Conservation (phyloP, 2,888 invertebrate genomes). For the Embidobia sp. region DNA sequence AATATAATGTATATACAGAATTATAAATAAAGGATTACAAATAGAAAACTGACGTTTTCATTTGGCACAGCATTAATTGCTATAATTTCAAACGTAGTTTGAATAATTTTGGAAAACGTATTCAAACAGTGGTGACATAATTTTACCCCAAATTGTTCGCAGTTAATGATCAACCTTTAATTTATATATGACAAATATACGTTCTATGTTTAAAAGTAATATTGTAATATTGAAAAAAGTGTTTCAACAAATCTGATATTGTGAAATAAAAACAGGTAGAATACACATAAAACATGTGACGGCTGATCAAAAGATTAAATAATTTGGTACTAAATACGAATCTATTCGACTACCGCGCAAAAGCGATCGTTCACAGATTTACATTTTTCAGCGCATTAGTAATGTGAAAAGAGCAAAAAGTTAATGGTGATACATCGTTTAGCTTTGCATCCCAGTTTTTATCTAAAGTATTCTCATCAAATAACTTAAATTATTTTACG, state of each 20-base stretch:
- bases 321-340: conserved; percentile 14
- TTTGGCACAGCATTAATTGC: too few relatives aligned
- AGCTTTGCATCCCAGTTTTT: conserved; percentile 11
- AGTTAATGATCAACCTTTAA: too few relatives aligned
- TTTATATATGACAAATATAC: too few relatives aligned
- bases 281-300: conserved; percentile 12
- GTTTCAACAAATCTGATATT: too few relatives aligned
- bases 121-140: too few relatives aligned
- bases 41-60: too few relatives aligned
- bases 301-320: conserved; percentile 28
- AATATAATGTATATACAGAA: conserved; percentile 58
- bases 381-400: conserved; percentile 2
- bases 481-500: conserved; percentile 12
- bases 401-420: conserved; percentile 2
- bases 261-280: neutral
- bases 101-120: too few relatives aligned
- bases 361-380: conserved; percentile 28
- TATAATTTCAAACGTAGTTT: neutral
- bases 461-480: conserved; percentile 25
- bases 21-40: conserved; percentile 46
- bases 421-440: conserved; percentile 1
- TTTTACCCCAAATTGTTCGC: too few relatives aligned
- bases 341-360: conserved; percentile 24
- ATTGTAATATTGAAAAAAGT: too few relatives aligned
- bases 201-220: too few relatives aligned